Evolutionary conservation across 2,888 invertebrate genomes (phyloP), one percentile per base, ranked within the genome.

Genomic region (Holacanthella duospinosa): DNA sequence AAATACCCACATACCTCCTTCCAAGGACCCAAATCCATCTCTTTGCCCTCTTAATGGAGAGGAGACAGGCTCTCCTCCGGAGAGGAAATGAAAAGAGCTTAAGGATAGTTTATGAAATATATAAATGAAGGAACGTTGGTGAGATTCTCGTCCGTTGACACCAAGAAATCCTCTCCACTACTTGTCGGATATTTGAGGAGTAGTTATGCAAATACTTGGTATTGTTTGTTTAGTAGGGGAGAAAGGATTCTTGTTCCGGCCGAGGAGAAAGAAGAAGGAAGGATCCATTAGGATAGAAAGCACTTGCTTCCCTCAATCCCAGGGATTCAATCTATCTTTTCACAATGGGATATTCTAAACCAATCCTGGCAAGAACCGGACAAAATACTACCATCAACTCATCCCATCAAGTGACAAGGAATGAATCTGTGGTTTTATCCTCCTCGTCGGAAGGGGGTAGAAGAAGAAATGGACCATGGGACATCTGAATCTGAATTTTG

Each of bases 1-100:
- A 6, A 36, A 36, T 67, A 68, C 68, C 66, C 68, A 69, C 66
- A 64, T 68, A 67, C 65, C 63, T 59, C 58, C 61, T n/a, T n/a
- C n/a, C n/a, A 56, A 61, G 63, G 59, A 62, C 60, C 64, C 59
- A 57, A 43, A 59, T 29, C 53, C 57, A 43, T 48, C 56, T 28
- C 3, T 44, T 55, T 6, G 36, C 9, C 36, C 16, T 36, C 16
- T 36, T 6, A 16, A 36, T 36, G 36, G 36, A 36, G 36, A 36
- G 36, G 36, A 36, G 36, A 36, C 36, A 36, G 36, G 36, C n/a
- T n/a, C n/a, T n/a, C n/a, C n/a, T n/a, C n/a, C n/a, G n/a, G n/a
- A n/a, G n/a, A n/a, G n/a, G n/a, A n/a, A n/a, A n/a, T n/a, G n/a
- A n/a, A n/a, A n/a, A n/a, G n/a, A n/a, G n/a, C n/a, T n/a, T n/a